Percentiles rank a stretch among this genome's conserved stretches.
phyloP scores from a whole-genome alignment of 2,113 vertebrate species.

The Haemorhous mexicanus region DNA sequence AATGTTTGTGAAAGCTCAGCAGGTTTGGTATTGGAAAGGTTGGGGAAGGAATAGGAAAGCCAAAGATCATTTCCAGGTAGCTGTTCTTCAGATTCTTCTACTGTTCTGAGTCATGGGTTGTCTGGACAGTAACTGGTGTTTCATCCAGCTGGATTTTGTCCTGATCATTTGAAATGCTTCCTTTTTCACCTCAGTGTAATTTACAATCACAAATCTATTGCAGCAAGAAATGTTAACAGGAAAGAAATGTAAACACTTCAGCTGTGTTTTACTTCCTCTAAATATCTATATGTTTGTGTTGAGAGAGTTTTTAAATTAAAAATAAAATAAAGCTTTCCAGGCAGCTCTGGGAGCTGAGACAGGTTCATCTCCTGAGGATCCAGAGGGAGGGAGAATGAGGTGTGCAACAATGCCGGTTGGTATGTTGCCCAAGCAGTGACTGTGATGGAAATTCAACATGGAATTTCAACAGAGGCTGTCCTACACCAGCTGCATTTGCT shows the following conservation, averaged over 20 bases:
- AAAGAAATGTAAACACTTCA: constrained; percentile 39
- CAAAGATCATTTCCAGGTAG: neutral
- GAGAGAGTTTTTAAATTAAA: neutral
- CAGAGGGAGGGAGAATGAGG: neutral
- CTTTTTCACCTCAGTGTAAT: constrained; percentile 3
- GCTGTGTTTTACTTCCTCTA: constrained; percentile 36
- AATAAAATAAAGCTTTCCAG: constrained; percentile 15
- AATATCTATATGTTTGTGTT: constrained; percentile 36
- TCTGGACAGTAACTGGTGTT: neutral
- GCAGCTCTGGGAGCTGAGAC: constrained; percentile 1
- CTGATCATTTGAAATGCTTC: constrained; percentile 20
- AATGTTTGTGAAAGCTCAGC: neutral
- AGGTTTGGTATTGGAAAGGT: neutral
- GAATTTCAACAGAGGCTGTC: neutral
- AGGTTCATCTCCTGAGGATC: neutral
- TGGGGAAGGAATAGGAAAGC: neutral
- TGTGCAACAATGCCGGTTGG: constrained; percentile 14
- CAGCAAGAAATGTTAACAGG: constrained; percentile 46
- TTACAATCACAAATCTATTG: constrained; percentile 12
- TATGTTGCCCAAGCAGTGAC: constrained; percentile 38
- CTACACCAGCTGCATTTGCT: neutral
- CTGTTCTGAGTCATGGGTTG: neutral
- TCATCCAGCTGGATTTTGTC: neutral
- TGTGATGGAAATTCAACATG: constrained; percentile 53
- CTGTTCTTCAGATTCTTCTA: neutral